Evolutionary conservation across 2,797 vertebrate species (phyloP), one percentile per base, ranked within the genome.

Genomic region (Babyrousa celebensis): DNA sequence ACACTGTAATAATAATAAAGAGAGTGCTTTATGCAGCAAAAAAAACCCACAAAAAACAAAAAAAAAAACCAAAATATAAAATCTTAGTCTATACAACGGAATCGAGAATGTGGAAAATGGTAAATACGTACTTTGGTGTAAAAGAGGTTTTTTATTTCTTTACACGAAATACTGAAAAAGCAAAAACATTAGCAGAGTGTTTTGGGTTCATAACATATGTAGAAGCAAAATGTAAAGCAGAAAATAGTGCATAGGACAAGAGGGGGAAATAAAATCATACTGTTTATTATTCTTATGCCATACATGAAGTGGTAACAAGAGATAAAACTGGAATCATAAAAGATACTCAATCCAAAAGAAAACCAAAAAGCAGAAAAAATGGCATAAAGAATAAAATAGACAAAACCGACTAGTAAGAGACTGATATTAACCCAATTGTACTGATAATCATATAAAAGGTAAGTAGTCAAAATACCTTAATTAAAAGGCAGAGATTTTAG

Each of bases 401-500:
- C 10, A 78, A 91, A 94, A 89, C 89, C 21, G 77, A 9, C 65
- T 68, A 67, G 25, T 62, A 87, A 85, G 54, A 74, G 54, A 74
- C 21, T 70, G 10, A 91, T 75, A 74, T 85, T 74, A 91, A 91
- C 1, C 0, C 9, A 93, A 75, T 29, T 23, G 84, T 70, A 86
- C 6, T 48, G 16, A 87, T 48, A 40, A 85, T 80, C 20, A 72
- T 14, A 70, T 62, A 90, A 75, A 74, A 91, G 79, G 9, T 71
- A 87, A 96, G 67, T 21, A 56, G 27, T 70, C 58, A 79, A 68
- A 87, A 84, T 72, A 80, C 2, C 12, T 3, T 27, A 95, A 80
- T 43, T 88, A 93, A 95, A 94, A 92, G 36, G 3, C 27, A 95
- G 67, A 75, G 40, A 78, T 32, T 40, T 63, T n/a, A 77, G 14